Conservation (phyloP, 2,888 invertebrate genomes). For the Diabrotica balteata region DNA sequence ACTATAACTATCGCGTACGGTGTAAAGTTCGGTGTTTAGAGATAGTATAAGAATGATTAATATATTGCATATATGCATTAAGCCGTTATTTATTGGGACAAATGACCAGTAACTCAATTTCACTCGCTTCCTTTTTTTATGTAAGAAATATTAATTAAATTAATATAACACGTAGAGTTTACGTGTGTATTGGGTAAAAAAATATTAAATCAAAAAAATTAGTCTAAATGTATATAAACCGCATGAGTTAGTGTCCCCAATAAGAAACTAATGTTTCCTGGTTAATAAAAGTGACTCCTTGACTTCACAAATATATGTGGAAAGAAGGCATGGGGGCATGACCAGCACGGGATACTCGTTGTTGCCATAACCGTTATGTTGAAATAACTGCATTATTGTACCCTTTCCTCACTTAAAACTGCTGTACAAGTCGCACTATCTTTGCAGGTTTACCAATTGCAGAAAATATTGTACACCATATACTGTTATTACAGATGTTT, state of each 20-base stretch:
- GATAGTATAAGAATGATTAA: no score
- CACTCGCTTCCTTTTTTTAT: no score
- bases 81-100: no score
- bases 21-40: no score
- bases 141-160: no score
- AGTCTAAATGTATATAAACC: constrained; percentile 25
- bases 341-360: constrained; percentile 34
- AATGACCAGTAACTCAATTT: no score
- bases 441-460: constrained; percentile 40
- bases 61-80: no score
- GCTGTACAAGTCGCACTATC: constrained; percentile 54
- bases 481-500: no score
- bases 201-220: no score
- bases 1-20: no score
- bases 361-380: constrained; percentile 8
- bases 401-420: constrained; percentile 61
- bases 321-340: constrained; percentile 39
- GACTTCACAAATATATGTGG: constrained; percentile 20
- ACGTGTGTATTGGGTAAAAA: no score
- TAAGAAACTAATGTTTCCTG: constrained; percentile 24
- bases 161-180: no score
- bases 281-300: constrained; percentile 24
- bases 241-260: constrained; percentile 31
- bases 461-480: constrained; percentile 6
- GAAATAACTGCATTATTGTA: constrained; percentile 34